Base-by-base conservation (phyloP, 2,888 invertebrate genomes). In the Leucophenga maculata region DNA sequence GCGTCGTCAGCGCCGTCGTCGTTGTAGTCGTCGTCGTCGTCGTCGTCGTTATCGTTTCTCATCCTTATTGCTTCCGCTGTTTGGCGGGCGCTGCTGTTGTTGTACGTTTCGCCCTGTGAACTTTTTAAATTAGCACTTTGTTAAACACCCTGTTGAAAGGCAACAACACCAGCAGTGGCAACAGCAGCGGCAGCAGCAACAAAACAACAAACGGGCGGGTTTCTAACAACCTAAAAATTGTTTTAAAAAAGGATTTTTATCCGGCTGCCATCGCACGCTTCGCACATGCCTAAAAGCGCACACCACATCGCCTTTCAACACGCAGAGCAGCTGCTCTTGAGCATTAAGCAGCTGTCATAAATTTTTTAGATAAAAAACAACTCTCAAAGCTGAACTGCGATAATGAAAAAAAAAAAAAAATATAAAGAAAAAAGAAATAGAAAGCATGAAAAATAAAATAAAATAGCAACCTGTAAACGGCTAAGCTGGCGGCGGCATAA, bases 61-160 rank as follows among this genome's bases (percentile, higher is more conserved):
- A 39, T 48, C 65, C 52, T 67, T 62, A 8, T 66, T 67, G 50
- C 69, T 67, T 65, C 46, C 67, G 22, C 20, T 57, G 69, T 62
- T 72, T n/a, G n/a, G n/a, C n/a, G n/a, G n/a, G n/a, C n/a, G n/a
- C n/a, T n/a, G n/a, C n/a, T n/a, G n/a, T 66, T 69, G 59, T 39
- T 39, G 71, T 67, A 66, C 69, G 69, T 70, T 69, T 59, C 54
- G 52, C 68, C 71, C 72, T 77, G 70, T 75, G 77, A 79, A 85
- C 83, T 85, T 85, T 85, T 85, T 85, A 85, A 85, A 85, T 85
- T 85, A 85, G 84, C 86, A 85, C 86, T 85, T 85, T 86, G 84
- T 84, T 86, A 82, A 86, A 83, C 77, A 82, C 79, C 75, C 79
- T 74, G 77, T 55, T 16, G 52, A 65, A 32, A 52, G 46, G 32